Evolutionary conservation across 2,888 invertebrate genomes (phyloP), one percentile per base, ranked within the genome.

Genomic region (Lagria hirta): DNA sequence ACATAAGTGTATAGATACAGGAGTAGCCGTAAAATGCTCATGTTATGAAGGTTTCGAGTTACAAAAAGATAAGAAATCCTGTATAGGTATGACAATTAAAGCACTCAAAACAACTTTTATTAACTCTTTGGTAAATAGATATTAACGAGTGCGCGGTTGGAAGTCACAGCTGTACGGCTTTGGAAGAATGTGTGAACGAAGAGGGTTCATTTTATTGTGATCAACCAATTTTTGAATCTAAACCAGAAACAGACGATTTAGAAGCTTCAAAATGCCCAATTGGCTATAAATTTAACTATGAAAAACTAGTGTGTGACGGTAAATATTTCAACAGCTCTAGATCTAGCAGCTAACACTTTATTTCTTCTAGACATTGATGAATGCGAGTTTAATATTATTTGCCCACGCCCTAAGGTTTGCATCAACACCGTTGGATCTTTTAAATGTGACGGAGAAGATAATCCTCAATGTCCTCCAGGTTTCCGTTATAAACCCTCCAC

Each of bases 1-100:
- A 40, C 88, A 89, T 51, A 77, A 79, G 23, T 89, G 89, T 62
- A 75, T 76, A 2, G 86, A 87, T 60, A 84, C 82, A 7, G 85
- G 84, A 0, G 70, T 78, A 0, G 77, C 80, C 1, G 76, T 87
- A 1, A 77, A 79, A 52, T 90, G 90, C 64, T 79, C 81, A 0
- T 90, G 90, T 61, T 71, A 79, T 36, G 72, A 80, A 48, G 89
- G 89, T 0, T 90, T 80, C 63, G 73, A 78, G 52, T 73, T 90
- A 23, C 79, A 77, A 55, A 55, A 72, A 1, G 86, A 90, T 64
- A 79, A 78, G 32, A 79, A 74, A 46, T 81, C 83, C 3, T 89
- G 88, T 63, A 73, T 75, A 68, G 84, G 80, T 80, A 64, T 47
- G 30, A 22, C 20, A 18, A 3, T 13, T 10, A 8, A 13, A 11